phyloP scores from a whole-genome alignment of 2,888 invertebrate species.

The Polia nebulosa region DNA sequence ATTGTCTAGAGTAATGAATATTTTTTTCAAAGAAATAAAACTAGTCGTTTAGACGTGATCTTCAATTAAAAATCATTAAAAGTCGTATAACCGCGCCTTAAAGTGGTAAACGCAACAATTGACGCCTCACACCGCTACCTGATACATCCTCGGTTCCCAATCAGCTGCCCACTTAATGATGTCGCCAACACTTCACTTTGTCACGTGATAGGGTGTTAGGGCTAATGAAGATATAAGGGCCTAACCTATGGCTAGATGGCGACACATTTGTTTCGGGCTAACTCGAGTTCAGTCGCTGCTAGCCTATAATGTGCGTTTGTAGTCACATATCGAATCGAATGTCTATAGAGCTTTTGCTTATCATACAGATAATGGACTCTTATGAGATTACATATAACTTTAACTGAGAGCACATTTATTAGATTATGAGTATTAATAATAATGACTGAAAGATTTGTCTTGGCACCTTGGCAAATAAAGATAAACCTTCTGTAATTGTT shows the following conservation, averaged over 20 bases:
- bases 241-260: neutral
- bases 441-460: too few species aligned
- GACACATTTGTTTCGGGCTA: neutral
- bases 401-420: neutral
- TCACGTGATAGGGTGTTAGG: neutral
- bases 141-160: constrained; percentile 6
- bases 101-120: neutral
- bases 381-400: neutral
- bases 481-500: too few species aligned
- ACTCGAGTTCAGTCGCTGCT: neutral
- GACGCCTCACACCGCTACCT: constrained; percentile 3
- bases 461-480: too few species aligned
- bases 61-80: too few species aligned
- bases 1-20: too few species aligned
- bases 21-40: too few species aligned
- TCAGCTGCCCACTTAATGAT: constrained; percentile 28
- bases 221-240: constrained; percentile 34
- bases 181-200: constrained; percentile 30
- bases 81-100: too few species aligned
- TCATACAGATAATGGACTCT: neutral
- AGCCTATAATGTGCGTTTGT: neutral
- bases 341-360: too few species aligned
- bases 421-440: too few species aligned
- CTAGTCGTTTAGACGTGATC: too few species aligned
- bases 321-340: neutral